phyloP scores from a whole-genome alignment of 2,888 invertebrate species.

The Dusona sp. region DNA sequence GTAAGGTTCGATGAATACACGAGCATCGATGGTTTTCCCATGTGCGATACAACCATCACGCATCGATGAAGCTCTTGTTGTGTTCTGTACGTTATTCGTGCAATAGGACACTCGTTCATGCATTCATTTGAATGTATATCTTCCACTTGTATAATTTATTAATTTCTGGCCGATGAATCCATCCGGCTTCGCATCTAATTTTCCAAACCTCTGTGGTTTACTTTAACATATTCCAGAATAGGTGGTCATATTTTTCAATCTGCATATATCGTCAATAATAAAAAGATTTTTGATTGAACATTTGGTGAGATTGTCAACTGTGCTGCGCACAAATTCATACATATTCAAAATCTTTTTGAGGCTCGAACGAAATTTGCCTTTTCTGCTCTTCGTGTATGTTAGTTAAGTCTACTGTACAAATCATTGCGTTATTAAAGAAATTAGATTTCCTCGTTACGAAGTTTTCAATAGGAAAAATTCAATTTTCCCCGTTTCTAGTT shows the following conservation, averaged over 20 bases:
- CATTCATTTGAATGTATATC: conserved; percentile 42
- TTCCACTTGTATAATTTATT: conserved; percentile 54
- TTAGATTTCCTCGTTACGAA: not conserved
- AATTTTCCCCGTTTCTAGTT: not conserved
- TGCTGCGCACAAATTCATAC: too few species aligned
- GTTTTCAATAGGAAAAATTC: not conserved
- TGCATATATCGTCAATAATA: not conserved
- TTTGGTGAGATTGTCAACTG: not conserved
- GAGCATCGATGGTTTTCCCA: conserved; percentile 58
- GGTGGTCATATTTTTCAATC: not conserved
- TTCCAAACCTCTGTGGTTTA: not conserved
- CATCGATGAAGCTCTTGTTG: conserved; percentile 47
- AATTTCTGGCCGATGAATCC: conserved; percentile 50
- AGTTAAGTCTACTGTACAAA: not conserved
- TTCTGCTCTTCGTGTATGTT: not conserved
- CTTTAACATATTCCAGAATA: not conserved
- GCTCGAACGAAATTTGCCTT: not conserved
- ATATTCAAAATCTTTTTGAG: not conserved
- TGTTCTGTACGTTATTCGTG: conserved; percentile 41
- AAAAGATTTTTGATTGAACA: too few species aligned
- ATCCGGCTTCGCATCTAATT: not conserved
- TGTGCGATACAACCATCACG: conserved; percentile 42
- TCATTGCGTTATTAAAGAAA: not conserved
- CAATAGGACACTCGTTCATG: conserved; percentile 43
- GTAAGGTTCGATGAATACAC: conserved; percentile 65